phyloP scores from a whole-genome alignment of 2,797 vertebrate genomes.

The Mycteria americana region DNA sequence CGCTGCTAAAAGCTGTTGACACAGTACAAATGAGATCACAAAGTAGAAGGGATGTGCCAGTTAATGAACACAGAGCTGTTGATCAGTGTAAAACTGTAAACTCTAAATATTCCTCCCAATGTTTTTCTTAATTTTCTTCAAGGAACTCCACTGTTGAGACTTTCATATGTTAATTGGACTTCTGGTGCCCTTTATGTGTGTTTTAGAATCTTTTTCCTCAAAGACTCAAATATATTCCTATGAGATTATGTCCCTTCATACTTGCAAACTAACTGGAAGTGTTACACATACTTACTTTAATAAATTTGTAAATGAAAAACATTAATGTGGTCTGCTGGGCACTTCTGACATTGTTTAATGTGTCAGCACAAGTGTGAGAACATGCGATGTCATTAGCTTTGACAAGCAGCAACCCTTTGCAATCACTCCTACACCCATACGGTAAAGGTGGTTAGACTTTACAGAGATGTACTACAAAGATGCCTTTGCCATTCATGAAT shows the following conservation, averaged over 20 bases:
- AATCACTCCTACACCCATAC: neutral
- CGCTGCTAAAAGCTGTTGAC: slow-evolving; percentile 77
- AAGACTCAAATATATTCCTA: neutral
- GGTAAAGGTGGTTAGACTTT: neutral
- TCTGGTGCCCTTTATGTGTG: neutral
- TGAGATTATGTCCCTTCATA: neutral
- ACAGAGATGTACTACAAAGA: neutral
- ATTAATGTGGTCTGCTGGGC: neutral
- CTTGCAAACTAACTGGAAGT: neutral
- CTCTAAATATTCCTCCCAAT: slow-evolving; percentile 48
- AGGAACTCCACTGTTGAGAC: neutral
- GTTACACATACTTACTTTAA: neutral
- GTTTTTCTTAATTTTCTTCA: slow-evolving; percentile 27
- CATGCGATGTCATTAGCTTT: neutral
- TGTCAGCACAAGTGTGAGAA: neutral
- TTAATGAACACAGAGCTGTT: slow-evolving; percentile 76
- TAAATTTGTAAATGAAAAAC: neutral
- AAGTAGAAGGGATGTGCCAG: slow-evolving; percentile 76
- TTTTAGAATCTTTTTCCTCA: neutral
- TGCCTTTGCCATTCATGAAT: neutral
- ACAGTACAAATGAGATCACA: slow-evolving; percentile 75
- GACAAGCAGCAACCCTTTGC: neutral
- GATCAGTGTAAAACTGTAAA: slow-evolving; percentile 71
- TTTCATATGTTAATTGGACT: neutral
- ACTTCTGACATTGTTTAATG: neutral